These are phyloP conservation scores for Meta bourneti DNA, from an alignment of 2,888 invertebrate species.

Conservation along the genomic window DNA sequence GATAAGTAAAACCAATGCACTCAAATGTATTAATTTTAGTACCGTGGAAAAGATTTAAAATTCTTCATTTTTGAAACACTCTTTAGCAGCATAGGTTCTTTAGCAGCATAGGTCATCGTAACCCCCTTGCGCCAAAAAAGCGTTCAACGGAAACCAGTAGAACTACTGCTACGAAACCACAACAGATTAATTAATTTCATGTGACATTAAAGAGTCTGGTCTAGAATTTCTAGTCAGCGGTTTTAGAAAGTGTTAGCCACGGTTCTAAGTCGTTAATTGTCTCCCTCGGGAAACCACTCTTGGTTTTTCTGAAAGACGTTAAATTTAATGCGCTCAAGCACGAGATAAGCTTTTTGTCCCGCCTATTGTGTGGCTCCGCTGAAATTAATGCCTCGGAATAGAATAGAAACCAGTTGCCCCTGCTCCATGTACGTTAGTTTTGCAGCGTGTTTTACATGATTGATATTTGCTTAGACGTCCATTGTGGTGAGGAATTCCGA, in stretches of 20 bases:
- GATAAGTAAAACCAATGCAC: no score
- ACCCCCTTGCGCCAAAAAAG: background rate
- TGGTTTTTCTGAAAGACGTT: constrained; percentile 38
- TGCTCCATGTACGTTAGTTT: background rate
- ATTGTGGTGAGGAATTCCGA: background rate
- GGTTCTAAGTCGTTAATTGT: background rate
- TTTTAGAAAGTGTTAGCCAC: background rate
- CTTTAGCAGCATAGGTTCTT: no score
- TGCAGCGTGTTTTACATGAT: background rate
- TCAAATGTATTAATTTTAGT: no score
- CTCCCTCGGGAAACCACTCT: background rate
- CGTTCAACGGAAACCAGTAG: background rate
- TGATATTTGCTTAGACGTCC: background rate
- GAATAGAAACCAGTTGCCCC: background rate
- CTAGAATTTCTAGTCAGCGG: background rate
- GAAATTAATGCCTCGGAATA: background rate
- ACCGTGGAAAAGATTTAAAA: no score
- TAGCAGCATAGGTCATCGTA: background rate
- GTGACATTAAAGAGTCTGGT: background rate
- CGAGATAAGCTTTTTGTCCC: background rate
- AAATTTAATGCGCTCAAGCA: background rate
- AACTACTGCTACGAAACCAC: background rate
- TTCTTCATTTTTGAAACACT: no score
- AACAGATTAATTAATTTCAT: constrained; percentile 43
- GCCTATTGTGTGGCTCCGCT: background rate